Evolutionary conservation across 2,113 vertebrate species (phyloP), one percentile per base, ranked within the genome.

Genomic region (Laterallus jamaicensis): DNA sequence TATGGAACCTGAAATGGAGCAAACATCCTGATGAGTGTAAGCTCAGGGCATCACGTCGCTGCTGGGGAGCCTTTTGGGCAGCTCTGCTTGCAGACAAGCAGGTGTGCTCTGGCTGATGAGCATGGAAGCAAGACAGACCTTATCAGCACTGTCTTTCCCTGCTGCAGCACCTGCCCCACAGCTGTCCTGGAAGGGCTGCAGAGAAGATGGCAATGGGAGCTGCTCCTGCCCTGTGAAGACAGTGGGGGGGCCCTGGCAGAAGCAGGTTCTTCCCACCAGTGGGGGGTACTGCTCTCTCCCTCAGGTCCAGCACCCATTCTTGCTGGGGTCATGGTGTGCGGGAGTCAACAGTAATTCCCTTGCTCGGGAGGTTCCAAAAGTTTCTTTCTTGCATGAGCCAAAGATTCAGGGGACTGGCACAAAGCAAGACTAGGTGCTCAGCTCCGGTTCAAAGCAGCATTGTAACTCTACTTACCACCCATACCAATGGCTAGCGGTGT

Each of bases 221-320:
- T 71, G 20, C 56, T 89, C 7, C 66, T 60, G 1, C 21, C 9
- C 25, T 19, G 3, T 21, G 26, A 60, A 75, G 15, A 59, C 4
- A 9, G 4, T 26, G 31, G 62, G 19, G 32, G 32, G 20, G 5
- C 24, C 9, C 14, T 37, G 37, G 15, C 4, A 10, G 28, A 44
- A 52, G 32, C 31, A 81, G 31, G 40, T 86, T 64, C 39, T 64
- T 16, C 39, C 16, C 0, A 0, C 13, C 25, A 37, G 40, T 0
- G 0, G 11, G 39, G 14, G 14, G 24, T 70, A 35, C 18, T 63
- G 40, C 16, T 13, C 14, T 69, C 62, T 86, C 9, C 24, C 6
- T 28, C 29, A 52, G 39, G 29, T 62, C 25, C 62, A 78, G 21
- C 52, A 78, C 4, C 15, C 35, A 21, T 69, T 81, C 42, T 77